Base-by-base conservation (phyloP, 2,888 invertebrate genomes). In the Protophormia terraenovae region DNA sequence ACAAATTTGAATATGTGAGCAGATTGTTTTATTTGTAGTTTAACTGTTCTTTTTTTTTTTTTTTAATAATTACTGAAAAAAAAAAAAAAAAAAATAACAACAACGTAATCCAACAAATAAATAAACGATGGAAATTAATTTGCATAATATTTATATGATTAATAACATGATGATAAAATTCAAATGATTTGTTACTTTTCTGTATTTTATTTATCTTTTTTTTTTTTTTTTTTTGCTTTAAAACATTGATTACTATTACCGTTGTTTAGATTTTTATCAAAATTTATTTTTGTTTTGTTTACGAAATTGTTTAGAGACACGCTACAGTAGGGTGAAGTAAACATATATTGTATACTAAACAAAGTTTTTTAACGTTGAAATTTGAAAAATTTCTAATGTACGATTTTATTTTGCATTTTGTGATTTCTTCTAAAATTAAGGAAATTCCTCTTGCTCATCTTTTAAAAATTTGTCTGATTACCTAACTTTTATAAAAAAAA, bases 131-230 rank as follows among this genome's bases (percentile, higher is more conserved):
- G 16, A 53, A 50, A 38, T 53, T 50, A 58, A 79, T 79, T 79
- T 71, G 78, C 69, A 79, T 79, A 64, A 62, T 38, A 62, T n/a
- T n/a, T n/a, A n/a, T 60, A 71, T 79, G 78, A 79, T 79, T 79
- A 71, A 79, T 79, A 62, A 64, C 38, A 47, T 19, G 47, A 50
- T 41, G 78, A 69, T 78, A 69, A 78, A 69, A 69, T 2, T 12
- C 35, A 78, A 62, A 79, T 71, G 71, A 79, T 62, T 71, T 79
- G 71, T 62, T 53, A 53, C 24, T 78, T 64, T 73, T 75, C 12
- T 47, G 10, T 22, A 14, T 72, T 55, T 41, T 27, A 38, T 45
- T 60, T 62, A 14, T 14, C 2, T 58, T 38, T 27, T 41, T 14
- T 24, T 45, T 60, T 62, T 22, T 14, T 3, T 58, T 38, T 27